A percentile compares a stretch with the other conserved stretches of the same genome.
phyloP scores from a whole-genome alignment of 2,113 vertebrate genomes.

The Panthera uncia region DNA sequence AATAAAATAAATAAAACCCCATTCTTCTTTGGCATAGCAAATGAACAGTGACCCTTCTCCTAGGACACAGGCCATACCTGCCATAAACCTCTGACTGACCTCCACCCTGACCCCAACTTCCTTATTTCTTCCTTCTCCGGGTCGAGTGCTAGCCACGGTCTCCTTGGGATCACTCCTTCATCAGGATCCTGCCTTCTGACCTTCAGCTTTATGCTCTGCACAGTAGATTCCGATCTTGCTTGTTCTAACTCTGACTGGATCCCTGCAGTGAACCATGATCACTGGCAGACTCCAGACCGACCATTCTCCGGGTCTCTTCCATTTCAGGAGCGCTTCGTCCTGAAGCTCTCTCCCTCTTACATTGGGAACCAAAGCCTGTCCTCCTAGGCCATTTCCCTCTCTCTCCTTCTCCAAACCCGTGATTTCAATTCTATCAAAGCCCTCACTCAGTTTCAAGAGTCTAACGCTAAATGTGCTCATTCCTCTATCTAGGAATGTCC shows the following conservation, averaged over 20 bases:
- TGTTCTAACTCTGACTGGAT: neutral
- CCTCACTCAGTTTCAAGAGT: neutral
- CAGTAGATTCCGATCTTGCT: neutral
- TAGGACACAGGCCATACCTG: neutral
- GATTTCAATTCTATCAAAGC: neutral
- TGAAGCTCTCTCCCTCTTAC: neutral
- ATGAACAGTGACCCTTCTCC: neutral
- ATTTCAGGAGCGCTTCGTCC: neutral
- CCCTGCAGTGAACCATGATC: fast-evolving
- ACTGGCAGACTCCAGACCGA: neutral
- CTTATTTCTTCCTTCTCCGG: fast-evolving
- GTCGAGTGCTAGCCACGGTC: neutral
- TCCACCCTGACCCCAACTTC: neutral
- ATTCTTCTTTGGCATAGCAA: neutral
- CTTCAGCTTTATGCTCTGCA: neutral
- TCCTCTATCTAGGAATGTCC: neutral
- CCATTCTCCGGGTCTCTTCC: neutral
- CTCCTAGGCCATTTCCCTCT: neutral
- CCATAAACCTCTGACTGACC: fast-evolving
- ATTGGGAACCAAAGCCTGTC: neutral
- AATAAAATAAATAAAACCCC: neutral
- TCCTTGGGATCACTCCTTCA: neutral
- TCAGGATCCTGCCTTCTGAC: neutral
- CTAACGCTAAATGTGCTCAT: neutral
- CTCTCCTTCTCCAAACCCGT: neutral